These are phyloP conservation scores for Littorina saxatilis DNA, from an alignment of 1,140 invertebrate genomes.

Conservation along the genomic window DNA sequence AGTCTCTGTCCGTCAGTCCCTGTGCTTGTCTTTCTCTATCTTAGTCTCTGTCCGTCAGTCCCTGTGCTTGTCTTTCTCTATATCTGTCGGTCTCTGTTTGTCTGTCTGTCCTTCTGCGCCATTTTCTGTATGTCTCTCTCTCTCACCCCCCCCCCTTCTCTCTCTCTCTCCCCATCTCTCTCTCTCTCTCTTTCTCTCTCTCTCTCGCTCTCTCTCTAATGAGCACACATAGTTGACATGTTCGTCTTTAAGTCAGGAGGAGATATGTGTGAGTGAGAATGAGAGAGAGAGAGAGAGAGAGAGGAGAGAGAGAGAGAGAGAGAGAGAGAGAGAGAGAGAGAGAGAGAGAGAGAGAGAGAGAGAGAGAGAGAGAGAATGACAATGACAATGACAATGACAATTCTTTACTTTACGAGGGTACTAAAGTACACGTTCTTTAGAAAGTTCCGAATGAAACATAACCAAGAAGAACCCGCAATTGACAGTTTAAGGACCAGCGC, in stretches of 20 bases:
- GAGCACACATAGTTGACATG: neutral
- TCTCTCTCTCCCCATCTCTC: too few species aligned
- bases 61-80: too few species aligned
- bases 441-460: neutral
- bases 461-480: neutral
- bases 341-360: slow-evolving; percentile 8
- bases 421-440: neutral
- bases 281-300: neutral
- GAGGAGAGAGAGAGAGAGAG: neutral
- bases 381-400: neutral
- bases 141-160: too few species aligned
- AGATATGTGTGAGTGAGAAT: neutral
- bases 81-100: too few species aligned
- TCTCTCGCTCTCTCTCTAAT: too few species aligned
- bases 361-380: neutral
- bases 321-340: neutral
- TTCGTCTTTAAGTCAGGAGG: neutral
- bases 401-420: neutral
- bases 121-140: too few species aligned
- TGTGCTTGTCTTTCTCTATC: too few species aligned
- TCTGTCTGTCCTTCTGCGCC: too few species aligned
- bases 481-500: neutral
- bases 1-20: too few species aligned
- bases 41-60: too few species aligned
- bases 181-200: too few species aligned